Evolutionary conservation across 1,140 invertebrate genomes (phyloP).

Genomic region (Pygmarrhopalites habei): DNA sequence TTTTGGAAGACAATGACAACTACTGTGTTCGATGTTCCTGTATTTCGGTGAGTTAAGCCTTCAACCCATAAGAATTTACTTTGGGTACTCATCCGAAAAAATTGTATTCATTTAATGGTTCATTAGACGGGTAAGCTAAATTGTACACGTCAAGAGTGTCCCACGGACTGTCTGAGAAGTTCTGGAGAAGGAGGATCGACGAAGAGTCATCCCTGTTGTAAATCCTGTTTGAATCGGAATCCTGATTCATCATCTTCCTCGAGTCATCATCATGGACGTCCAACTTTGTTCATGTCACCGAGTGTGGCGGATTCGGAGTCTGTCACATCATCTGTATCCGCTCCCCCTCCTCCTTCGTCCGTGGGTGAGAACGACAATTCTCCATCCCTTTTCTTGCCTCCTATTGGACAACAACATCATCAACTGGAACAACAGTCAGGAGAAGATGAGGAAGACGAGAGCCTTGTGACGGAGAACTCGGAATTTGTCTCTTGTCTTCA

Average conservation of each 20-base stretch:
- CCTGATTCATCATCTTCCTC: background rate
- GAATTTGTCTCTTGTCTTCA: slow-evolving; percentile 33
- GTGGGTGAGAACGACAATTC: too few species aligned
- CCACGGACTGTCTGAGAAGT: slow-evolving; percentile 10
- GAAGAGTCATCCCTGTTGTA: slow-evolving; percentile 32
- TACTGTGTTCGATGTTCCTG: slow-evolving; percentile 34
- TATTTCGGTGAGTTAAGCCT: slow-evolving; percentile 20
- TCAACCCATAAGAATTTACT: background rate
- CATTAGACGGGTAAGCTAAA: slow-evolving; percentile 29
- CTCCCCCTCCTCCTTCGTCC: too few species aligned
- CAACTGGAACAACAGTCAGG: background rate
- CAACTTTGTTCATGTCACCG: background rate
- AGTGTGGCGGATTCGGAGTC: background rate
- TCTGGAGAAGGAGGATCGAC: too few species aligned
- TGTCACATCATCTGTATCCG: too few species aligned
- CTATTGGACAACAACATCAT: too few species aligned
- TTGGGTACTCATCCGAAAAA: background rate
- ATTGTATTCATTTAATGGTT: background rate
- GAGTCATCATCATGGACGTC: background rate
- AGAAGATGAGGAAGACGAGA: slow-evolving; percentile 34
- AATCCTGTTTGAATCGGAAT: slow-evolving; percentile 16
- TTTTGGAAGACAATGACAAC: slow-evolving; percentile 6
- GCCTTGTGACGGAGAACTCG: slow-evolving; percentile 22
- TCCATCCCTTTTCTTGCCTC: too few species aligned
- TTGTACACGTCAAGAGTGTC: slow-evolving; percentile 35